A percentile compares a stretch with the other conserved stretches of the same genome.
Evolutionary conservation across 2,797 vertebrate species (phyloP).

Genomic region (Pseudochromis fuscus): DNA sequence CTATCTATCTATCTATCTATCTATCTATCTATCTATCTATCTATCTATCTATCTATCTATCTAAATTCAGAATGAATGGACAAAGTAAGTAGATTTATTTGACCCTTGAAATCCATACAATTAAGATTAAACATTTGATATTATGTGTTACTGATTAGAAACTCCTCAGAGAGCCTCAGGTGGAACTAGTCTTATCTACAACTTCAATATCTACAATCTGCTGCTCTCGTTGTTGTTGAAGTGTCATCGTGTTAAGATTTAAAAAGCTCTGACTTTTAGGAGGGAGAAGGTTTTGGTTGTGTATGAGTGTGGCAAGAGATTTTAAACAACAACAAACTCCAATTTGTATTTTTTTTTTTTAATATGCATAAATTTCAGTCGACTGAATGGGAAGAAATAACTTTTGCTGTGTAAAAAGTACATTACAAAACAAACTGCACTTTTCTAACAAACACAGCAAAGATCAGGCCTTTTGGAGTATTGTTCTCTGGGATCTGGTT

Average conservation of each 20-base stretch:
- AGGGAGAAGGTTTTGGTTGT: not conserved
- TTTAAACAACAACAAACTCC: not conserved
- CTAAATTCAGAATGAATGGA: too few species aligned
- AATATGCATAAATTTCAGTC: too few species aligned
- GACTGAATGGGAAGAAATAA: too few species aligned
- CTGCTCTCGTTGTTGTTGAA: not conserved
- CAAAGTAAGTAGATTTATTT: too few species aligned
- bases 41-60: too few species aligned
- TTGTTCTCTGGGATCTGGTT: not conserved
- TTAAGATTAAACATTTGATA: not conserved
- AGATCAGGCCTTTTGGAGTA: not conserved
- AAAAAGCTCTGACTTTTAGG: too few species aligned
- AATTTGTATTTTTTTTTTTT: too few species aligned
- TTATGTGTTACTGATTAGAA: not conserved
- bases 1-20: too few species aligned
- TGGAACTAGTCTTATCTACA: not conserved
- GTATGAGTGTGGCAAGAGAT: not conserved
- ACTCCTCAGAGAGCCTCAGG: not conserved
- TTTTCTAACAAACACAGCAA: not conserved
- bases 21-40: too few species aligned
- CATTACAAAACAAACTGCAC: not conserved
- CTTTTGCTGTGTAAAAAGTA: not conserved
- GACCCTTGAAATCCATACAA: not conserved
- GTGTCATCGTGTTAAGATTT: too few species aligned
- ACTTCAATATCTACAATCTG: not conserved